These are phyloP conservation scores for Ormyrus pomaceus DNA, from an alignment of 2,888 invertebrate genomes.

Conservation along the genomic window DNA sequence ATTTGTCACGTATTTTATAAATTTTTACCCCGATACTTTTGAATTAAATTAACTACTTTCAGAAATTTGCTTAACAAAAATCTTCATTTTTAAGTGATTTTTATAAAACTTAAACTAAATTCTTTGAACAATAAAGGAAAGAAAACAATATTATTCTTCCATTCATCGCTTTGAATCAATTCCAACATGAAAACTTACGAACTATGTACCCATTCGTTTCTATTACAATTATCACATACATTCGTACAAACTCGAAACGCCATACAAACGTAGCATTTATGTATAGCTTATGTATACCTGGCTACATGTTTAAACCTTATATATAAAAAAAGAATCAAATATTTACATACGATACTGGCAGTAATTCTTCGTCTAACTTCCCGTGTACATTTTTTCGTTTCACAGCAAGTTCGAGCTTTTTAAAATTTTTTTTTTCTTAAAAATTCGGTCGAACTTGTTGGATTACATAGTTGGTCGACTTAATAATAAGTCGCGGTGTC, in stretches of 20 bases:
- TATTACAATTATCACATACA: slow-evolving; percentile 55
- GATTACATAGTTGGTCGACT: slow-evolving; percentile 40
- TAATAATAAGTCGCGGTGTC: slow-evolving; percentile 31
- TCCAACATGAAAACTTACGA: slow-evolving; percentile 52
- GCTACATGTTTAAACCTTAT: slow-evolving; percentile 49
- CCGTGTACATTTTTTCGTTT: slow-evolving; percentile 30
- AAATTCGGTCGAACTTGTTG: slow-evolving; percentile 40
- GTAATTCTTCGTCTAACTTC: slow-evolving; percentile 54
- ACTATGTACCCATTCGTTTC: slow-evolving; percentile 40
- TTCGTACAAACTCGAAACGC: slow-evolving; percentile 53
- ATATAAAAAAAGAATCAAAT: slow-evolving; percentile 50
- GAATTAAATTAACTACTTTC: slow-evolving; percentile 11
- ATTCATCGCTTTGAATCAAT: slow-evolving; percentile 43
- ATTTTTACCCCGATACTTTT: slow-evolving; percentile 19
- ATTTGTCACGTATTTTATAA: slow-evolving; percentile 21
- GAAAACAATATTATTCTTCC: slow-evolving; percentile 37
- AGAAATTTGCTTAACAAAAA: slow-evolving; percentile 43
- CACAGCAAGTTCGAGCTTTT: slow-evolving; percentile 30
- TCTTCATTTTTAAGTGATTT: background rate
- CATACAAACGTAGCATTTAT: slow-evolving; percentile 50
- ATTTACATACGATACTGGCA: slow-evolving; percentile 59
- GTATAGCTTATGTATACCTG: slow-evolving; percentile 50
- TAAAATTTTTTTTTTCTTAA: slow-evolving; percentile 24
- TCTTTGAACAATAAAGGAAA: slow-evolving; percentile 27
- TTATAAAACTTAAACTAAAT: slow-evolving; percentile 3